Evolutionary conservation across 2,113 vertebrate genomes (phyloP), one percentile per base, ranked within the genome.

Genomic region (Hystrix brachyura): DNA sequence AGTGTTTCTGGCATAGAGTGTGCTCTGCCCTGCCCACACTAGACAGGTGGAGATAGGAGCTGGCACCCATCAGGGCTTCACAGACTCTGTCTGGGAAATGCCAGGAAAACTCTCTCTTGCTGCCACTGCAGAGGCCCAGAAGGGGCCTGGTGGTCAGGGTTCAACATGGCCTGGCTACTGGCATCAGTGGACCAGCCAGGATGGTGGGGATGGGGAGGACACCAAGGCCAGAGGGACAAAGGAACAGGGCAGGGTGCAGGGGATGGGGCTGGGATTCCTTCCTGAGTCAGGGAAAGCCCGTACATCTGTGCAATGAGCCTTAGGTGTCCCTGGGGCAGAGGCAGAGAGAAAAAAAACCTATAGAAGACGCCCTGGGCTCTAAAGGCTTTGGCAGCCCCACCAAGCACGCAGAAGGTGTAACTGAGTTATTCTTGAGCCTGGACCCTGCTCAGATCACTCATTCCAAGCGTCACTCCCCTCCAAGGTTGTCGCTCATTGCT

Each of bases 81-180:
- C 64, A 64, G 90, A 94, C 34, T n/a, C 81, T 85, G 34, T 53
- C 83, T 95, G 97, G 95, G 64, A 81, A 51, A 51, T 84, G 96
- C 96, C 95, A 97, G 76, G 1, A 80, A 80, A 94, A 78, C 86
- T 92, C 46, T 96, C 95, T 96, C 83, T 90, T 84, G n/a, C 74
- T 91, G 95, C 90, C 91, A 84, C 38, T 53, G 53, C 34, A 55
- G 72, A 91, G 38, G 34, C 65, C 74, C 90, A 86, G 89, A 91
- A 93, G 91, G 86, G 86, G 48, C 53, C 85, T 93, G 43, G 72
- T 76, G 94, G 87, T 83, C 92, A 90, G 96, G 55, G 95, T 95
- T 81, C 94, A 91, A 94, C 32, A 46, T 69, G 19, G 27, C 57
- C 90, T 65, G 69, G 72, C 65, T 95, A 13, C 76, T 91, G 96